Percentiles rank a stretch among this genome's conserved stretches.
Conservation (phyloP, 2,113 vertebrate species). For the Amphiprion ocellaris region DNA sequence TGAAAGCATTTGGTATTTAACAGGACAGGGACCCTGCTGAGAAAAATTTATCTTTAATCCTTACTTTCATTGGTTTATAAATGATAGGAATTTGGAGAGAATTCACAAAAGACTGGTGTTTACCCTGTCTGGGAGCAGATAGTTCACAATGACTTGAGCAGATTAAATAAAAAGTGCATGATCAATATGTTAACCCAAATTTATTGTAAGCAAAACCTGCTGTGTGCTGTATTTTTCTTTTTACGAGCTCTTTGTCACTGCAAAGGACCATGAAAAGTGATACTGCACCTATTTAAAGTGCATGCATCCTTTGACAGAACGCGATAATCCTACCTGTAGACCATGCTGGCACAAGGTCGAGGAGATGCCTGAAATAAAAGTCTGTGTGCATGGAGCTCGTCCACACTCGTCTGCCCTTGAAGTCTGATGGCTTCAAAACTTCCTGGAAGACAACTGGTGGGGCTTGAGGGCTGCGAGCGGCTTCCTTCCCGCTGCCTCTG, state of each 20-base stretch:
- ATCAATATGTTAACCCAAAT: background rate
- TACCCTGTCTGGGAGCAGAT: background rate
- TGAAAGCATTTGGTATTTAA: constrained; percentile 48
- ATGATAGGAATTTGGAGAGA: constrained; percentile 9
- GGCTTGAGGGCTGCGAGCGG: constrained; percentile 42
- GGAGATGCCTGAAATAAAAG: constrained; percentile 45
- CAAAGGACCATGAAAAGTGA: too few species aligned
- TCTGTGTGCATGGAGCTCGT: constrained; percentile 46
- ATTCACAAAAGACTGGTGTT: constrained; percentile 19
- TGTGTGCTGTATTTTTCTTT: too few species aligned
- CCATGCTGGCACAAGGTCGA: constrained; percentile 58
- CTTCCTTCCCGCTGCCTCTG: constrained; percentile 65
- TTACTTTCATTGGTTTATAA: constrained; percentile 25
- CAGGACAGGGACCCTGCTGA: constrained; percentile 40
- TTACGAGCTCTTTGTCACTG: too few species aligned
- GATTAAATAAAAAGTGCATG: background rate
- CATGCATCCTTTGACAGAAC: background rate
- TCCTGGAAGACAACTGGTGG: constrained; percentile 52
- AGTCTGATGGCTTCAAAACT: constrained; percentile 41
- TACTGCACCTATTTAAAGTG: background rate
- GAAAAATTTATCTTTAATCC: constrained; percentile 52
- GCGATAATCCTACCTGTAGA: constrained; percentile 75
- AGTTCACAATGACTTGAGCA: constrained; percentile 5
- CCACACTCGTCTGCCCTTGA: constrained; percentile 48
- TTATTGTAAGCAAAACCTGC: background rate